phyloP scores from a whole-genome alignment of 2,113 vertebrate genomes.

The Toxotes jaculatrix region DNA sequence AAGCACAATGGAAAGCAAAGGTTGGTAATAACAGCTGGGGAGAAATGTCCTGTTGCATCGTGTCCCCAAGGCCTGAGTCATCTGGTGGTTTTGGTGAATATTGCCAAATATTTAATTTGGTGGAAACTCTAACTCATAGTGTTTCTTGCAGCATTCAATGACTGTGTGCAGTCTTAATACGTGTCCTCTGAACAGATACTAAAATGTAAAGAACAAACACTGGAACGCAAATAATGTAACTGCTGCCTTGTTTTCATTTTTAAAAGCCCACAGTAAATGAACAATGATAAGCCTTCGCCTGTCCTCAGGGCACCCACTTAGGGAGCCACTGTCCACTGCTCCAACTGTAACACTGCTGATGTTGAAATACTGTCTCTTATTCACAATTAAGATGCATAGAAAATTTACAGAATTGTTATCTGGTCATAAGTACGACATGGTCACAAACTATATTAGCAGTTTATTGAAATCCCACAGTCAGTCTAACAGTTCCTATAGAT shows the following conservation, averaged over 20 bases:
- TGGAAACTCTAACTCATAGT: constrained; percentile 41
- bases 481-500: neutral
- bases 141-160: neutral
- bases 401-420: neutral
- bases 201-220: no score
- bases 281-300: neutral
- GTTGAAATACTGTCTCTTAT: neutral
- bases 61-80: constrained; percentile 36
- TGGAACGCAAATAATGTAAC: no score
- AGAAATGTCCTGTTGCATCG: constrained; percentile 8
- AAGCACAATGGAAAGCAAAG: constrained; percentile 29
- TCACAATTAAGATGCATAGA: neutral
- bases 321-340: neutral
- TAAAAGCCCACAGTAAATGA: no score
- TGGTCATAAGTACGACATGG: neutral
- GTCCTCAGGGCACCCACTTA: neutral
- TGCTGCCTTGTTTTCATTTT: no score
- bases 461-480: neutral
- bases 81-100: constrained; percentile 19
- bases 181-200: neutral
- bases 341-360: no score
- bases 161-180: neutral
- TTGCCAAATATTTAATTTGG: constrained; percentile 16
- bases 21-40: constrained; percentile 16
- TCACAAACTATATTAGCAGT: neutral